Evolutionary conservation across 2,113 vertebrate species (phyloP).

Genomic region (Poecile atricapillus): DNA sequence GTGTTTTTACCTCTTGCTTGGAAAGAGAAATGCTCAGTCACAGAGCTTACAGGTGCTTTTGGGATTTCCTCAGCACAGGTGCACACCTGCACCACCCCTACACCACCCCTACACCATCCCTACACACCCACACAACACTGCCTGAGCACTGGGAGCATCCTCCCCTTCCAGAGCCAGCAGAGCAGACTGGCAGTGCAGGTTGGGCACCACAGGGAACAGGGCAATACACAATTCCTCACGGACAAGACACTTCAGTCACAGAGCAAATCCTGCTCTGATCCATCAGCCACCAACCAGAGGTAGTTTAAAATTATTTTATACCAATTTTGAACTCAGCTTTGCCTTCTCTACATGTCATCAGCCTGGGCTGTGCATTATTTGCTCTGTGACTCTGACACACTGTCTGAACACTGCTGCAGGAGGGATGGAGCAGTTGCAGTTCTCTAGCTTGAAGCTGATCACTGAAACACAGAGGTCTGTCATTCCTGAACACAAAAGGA

Average conservation of each 20-base stretch:
- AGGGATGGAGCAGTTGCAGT: background rate
- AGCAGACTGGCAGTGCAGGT: background rate
- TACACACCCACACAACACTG: background rate
- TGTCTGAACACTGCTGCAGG: background rate
- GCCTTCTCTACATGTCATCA: background rate
- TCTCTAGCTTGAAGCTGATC: background rate
- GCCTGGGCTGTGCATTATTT: background rate
- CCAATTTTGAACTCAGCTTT: background rate
- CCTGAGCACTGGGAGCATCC: background rate
- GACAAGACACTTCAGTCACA: background rate
- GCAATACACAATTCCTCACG: rapidly evolving
- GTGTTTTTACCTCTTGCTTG: background rate
- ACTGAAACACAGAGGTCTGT: background rate
- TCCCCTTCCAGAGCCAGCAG: background rate
- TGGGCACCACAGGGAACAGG: background rate
- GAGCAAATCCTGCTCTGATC: background rate
- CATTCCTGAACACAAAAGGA: background rate
- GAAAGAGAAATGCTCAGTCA: background rate
- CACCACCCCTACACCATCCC: no score
- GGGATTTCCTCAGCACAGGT: background rate
- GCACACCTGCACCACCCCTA: background rate
- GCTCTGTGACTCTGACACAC: background rate
- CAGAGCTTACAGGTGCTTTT: background rate
- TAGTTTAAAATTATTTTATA: background rate
- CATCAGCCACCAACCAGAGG: background rate